A percentile compares a stretch with the other conserved stretches of the same genome.
These are phyloP conservation scores for Platichthys stellatus DNA, from an alignment of 2,113 vertebrate genomes.

Conservation along the genomic window DNA sequence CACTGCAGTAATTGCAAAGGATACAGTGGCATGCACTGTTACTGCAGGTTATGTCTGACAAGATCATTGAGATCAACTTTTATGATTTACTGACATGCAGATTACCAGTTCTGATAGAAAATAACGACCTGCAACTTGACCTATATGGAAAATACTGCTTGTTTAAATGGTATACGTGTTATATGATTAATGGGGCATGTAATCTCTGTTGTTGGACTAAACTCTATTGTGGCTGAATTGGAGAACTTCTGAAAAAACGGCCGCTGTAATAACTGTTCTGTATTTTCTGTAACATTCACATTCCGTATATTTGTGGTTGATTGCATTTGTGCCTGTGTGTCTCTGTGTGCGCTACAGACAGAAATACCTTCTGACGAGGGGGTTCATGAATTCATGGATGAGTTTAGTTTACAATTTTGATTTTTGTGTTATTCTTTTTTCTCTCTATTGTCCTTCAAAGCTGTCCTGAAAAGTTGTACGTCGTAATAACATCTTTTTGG, in stretches of 20 bases:
- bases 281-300: too few species aligned
- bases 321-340: constrained; percentile 3
- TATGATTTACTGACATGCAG: not conserved
- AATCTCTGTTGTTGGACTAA: too few species aligned
- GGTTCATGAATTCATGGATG: not conserved
- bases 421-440: not conserved
- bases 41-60: not conserved
- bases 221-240: too few species aligned
- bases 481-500: not conserved
- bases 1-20: not conserved
- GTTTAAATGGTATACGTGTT: not conserved
- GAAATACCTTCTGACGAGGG: not conserved
- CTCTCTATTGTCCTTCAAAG: not conserved
- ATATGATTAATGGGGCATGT: not conserved
- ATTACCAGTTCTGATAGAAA: not conserved
- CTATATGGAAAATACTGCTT: not conserved
- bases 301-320: not conserved
- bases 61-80: not conserved
- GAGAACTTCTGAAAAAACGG: not conserved
- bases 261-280: not conserved
- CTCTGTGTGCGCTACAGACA: not conserved
- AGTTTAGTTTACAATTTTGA: not conserved
- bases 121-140: too few species aligned
- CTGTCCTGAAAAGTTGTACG: not conserved
- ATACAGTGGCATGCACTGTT: not conserved